Base-by-base conservation (phyloP, 1,140 invertebrate genomes). In the Drosophila equinoxialis region DNA sequence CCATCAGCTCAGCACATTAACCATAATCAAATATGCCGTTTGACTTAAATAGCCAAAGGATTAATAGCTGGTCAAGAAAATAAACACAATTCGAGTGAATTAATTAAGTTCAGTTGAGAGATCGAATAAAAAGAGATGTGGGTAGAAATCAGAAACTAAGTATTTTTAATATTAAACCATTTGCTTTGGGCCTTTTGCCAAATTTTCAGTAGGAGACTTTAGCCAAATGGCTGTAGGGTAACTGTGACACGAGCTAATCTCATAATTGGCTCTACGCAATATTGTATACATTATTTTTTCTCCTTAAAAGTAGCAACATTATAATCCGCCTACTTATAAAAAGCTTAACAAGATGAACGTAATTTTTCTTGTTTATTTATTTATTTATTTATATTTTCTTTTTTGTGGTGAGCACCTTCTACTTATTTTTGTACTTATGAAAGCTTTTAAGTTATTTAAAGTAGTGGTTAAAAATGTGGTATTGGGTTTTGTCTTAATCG, bases 21-120 rank as follows among this genome's bases (percentile, higher is more conserved):
- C 57, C 57, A 13, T 20, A 59, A 59, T 59, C 35, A 37, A 39
- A 59, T 59, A 59, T 59, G 57, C 33, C 57, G 33, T 59, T 39
- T 59, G 57, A 59, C 45, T 23, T 23, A 23, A 51, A 20, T 51
- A 51, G 17, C 45, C 45, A 51, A 51, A 51, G 17, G 45, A 51
- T 51, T 51, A 23, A 23, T 8, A 51, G 17, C 8, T 51, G 45
- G 45, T 51, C 45, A 23, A 51, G 45, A 23, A 30, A 51, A 51
- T 51, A 51, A 20, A 51, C 45, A 51, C 17, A 11, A 51, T 23
- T 51, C 8, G 8, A 51, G 45, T 51, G 45, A 51, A 51, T 51
- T 51, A 51, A 51, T 51, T 51, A 51, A 51, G 8, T 23, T 51
- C 8, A 48, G 14, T 48, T 48, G 17, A 10, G 17, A 2, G 35